Base-by-base conservation (phyloP, 2,797 vertebrate species). In the Sarcophilus harrisii region DNA sequence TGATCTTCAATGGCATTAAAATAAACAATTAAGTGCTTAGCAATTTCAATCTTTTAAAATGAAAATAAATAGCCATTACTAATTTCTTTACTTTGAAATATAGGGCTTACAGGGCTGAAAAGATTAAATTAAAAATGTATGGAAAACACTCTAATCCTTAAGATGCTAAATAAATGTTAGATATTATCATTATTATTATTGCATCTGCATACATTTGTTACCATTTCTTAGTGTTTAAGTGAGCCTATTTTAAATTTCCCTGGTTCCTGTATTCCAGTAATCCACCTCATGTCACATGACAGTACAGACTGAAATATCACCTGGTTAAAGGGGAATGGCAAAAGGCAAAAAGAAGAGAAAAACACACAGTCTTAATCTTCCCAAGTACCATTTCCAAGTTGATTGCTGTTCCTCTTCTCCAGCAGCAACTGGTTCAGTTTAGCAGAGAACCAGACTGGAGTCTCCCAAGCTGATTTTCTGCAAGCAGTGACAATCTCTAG, bases 11-110 rank as follows among this genome's bases (percentile, higher is more conserved):
- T 95, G 94, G 92, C 57, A 96, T 96, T 97, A 95, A 97, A 96
- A 97, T 97, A 98, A 97, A 97, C 94, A 96, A 95, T 97, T 96
- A 98, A 96, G 93, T 96, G 73, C 32, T 96, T 55, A 58, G 91
- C 60, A 93, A 98, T 94, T 16, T 52, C 58, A 16, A 92, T 52
- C 73, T 95, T 90, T 94, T 92, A 58, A 96, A 97, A 95, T 28
- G 58, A 96, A 94, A 90, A 96, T 91, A 94, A 90, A 96, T 91
- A 24, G 9, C 95, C 92, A 57, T 73, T 90, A 92, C 94, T 94
- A 96, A 95, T 96, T 96, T 96, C 90, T 96, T 94, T 96, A 87
- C 90, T 95, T 90, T 91, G 93, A 92, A 96, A 97, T 96, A 93
- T 93, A 94, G 96, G 92, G 93, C 30, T 95, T 89, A 38, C 12